These are phyloP conservation scores for Falcaria lacertinaria DNA, from an alignment of 2,888 invertebrate species.

Conservation along the genomic window DNA sequence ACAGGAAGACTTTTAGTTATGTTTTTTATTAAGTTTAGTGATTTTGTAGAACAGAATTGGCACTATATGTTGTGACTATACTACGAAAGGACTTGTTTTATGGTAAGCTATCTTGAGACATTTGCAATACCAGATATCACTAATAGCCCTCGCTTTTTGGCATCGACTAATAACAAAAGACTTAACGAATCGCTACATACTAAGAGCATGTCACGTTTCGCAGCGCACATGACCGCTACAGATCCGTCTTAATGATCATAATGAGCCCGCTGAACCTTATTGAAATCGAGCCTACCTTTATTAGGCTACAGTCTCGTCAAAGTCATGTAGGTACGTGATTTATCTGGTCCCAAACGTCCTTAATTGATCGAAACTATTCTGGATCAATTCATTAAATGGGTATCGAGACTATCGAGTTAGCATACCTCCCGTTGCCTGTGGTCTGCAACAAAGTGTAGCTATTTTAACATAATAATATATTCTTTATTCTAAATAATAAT, in stretches of 20 bases:
- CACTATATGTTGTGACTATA: too few relatives aligned
- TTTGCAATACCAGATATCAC: too few relatives aligned
- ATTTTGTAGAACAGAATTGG: too few relatives aligned
- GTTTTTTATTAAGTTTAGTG: too few relatives aligned
- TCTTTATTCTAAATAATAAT: too few relatives aligned
- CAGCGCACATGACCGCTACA: background rate
- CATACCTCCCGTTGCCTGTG: constrained; percentile 5
- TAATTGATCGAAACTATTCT: constrained; percentile 52
- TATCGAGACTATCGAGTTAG: constrained; percentile 13
- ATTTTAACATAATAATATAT: background rate
- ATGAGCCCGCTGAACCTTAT: background rate
- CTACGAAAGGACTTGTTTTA: too few relatives aligned
- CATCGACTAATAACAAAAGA: too few relatives aligned
- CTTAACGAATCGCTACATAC: too few relatives aligned
- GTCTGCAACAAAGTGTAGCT: too few relatives aligned
- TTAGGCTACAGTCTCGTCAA: constrained; percentile 32
- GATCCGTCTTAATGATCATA: background rate
- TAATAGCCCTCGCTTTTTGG: too few relatives aligned
- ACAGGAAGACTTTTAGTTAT: too few relatives aligned
- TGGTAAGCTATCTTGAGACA: too few relatives aligned
- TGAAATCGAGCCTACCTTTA: constrained; percentile 13
- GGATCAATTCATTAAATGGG: constrained; percentile 25
- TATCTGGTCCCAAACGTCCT: constrained; percentile 36
- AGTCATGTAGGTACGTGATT: constrained; percentile 41
- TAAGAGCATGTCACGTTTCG: background rate